Percentiles rank a stretch among this genome's conserved stretches.
Conservation (phyloP, 2,888 invertebrate species). For the Cyclophora albipunctata region DNA sequence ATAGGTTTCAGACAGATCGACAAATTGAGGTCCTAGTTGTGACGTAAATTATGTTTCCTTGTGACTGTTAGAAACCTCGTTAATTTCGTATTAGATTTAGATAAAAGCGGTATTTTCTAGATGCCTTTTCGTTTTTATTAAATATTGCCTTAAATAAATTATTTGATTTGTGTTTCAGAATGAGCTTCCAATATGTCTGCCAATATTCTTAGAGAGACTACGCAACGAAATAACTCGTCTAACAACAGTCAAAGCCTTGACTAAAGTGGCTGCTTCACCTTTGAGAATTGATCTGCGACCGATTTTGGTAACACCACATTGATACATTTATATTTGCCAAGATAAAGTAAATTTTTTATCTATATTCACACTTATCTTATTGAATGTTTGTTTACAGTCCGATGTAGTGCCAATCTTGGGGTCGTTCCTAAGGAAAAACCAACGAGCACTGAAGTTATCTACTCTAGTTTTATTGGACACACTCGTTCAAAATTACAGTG, state of each 20-base stretch:
- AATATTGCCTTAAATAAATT: no score
- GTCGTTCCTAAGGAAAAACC: conserved; percentile 96
- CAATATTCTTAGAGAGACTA: conserved; percentile 95
- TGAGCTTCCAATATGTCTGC: conserved; percentile 90
- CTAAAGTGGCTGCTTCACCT: conserved; percentile 94
- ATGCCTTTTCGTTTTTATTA: no score
- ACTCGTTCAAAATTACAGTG: conserved; percentile 90
- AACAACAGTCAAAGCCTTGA: conserved; percentile 96
- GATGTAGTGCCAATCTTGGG: conserved; percentile 95
- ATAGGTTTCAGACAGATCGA: no score
- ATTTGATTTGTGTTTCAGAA: conserved; percentile 40
- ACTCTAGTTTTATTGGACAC: conserved; percentile 93
- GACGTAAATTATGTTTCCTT: not conserved
- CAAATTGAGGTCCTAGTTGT: not conserved
- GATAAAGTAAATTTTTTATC: not conserved
- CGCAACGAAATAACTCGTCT: conserved; percentile 97
- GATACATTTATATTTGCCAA: not conserved
- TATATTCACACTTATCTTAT: not conserved
- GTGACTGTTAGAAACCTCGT: not conserved
- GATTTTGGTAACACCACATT: conserved; percentile 76
- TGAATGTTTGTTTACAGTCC: conserved; percentile 58
- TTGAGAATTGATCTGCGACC: conserved; percentile 88
- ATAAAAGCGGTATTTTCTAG: no score
- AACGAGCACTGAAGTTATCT: conserved; percentile 93
- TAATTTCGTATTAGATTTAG: no score